Base-by-base conservation (phyloP, 1,140 invertebrate genomes). In the Drosophila virilis region DNA sequence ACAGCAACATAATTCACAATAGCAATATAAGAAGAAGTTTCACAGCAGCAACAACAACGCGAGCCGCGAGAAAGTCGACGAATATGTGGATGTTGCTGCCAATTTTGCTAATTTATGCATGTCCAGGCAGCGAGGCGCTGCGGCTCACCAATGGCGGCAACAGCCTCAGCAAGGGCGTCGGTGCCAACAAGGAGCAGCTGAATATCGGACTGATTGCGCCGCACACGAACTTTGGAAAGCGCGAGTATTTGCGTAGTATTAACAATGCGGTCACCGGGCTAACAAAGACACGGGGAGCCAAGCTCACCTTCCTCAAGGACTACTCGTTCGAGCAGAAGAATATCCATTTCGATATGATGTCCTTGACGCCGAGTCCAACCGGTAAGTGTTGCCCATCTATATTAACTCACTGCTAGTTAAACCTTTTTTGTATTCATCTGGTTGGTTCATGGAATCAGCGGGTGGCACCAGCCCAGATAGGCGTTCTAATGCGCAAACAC, bases 341-440 rank as follows among this genome's bases (percentile, higher is more conserved):
- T 74, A 94, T 96, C 32, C 94, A 94, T 76, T 94, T 93, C 67
- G 93, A 94, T 43, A 94, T 95, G 93, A 95, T 96, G 94, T 94
- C 94, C 57, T 92, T 97, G 15, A 96, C 95, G 46, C 96, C 96
- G 8, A 96, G 95, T 93, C 96, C 96, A 8, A 96, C 95, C 94
- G 95, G 96, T 96, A 69, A 92, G 91, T 85, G 22, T 28, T 5
- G 22, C 22, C 22, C 22, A 28, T 28, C 40, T 13, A 17, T 17
- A 1, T 17, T 17, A 43, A 8, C 8, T 15, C 40, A 8, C 6
- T 13, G n/a, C n/a, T 7, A 43, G 40, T 43, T 13, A 5, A 43
- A 13, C 13, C 10, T 40, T 10, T 15, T 35, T 35, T 28, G 12
- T 28, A 5, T 28, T 28, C 22, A 4, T 28, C 22, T 5, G 22